A percentile compares a stretch with the other conserved stretches of the same genome.
Conservation (phyloP, 1,140 invertebrate species). For the Drosophila punjabiensis region DNA sequence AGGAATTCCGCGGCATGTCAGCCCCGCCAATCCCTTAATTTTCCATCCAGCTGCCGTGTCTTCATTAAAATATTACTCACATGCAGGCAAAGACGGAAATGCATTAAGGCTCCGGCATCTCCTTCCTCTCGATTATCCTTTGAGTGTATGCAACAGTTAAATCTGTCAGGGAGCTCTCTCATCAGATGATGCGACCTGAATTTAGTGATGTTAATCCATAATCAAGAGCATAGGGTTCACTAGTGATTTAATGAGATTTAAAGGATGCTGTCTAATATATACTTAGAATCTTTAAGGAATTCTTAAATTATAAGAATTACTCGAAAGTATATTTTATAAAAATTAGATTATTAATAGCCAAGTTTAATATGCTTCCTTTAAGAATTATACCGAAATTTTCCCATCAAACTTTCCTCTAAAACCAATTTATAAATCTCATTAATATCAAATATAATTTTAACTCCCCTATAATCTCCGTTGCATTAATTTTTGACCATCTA, state of each 20-base stretch:
- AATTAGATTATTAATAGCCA: no score
- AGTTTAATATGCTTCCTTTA: no score
- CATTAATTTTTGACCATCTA: conserved; percentile 13
- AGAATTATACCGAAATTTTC: no score
- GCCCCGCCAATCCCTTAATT: not conserved
- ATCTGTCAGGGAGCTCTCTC: not conserved
- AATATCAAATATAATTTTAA: not conserved
- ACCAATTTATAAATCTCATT: no score
- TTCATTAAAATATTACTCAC: conserved; percentile 78
- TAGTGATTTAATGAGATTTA: not conserved
- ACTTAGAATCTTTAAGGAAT: not conserved
- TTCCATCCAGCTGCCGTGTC: conserved; percentile 49
- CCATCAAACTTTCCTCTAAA: not conserved
- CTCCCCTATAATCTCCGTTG: not conserved
- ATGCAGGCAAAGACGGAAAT: conserved; percentile 63
- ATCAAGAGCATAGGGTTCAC: not conserved
- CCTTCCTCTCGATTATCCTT: conserved; percentile 31
- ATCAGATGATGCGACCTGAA: conserved; percentile 11
- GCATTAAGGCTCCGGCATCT: conserved; percentile 56
- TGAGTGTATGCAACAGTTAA: conserved; percentile 33
- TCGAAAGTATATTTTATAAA: no score
- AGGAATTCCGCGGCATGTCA: conserved; percentile 71
- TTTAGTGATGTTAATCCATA: conserved; percentile 6
- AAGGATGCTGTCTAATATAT: no score
- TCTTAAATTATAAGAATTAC: no score